Conservation (phyloP, 2,888 invertebrate species). For the Himalopsyche kuldschensis region DNA sequence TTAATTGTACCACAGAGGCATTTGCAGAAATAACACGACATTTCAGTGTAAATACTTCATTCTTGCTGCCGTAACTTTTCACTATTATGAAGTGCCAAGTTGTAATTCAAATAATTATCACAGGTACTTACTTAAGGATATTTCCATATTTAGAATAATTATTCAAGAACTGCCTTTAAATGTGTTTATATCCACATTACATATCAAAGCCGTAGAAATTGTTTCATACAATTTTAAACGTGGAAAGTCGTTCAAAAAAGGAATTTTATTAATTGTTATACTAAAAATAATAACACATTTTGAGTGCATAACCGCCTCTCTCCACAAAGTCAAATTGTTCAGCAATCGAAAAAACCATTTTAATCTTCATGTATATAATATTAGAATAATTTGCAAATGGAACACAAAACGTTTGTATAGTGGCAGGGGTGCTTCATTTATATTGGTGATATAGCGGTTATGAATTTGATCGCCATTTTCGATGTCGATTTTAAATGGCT, state of each 20-base stretch:
- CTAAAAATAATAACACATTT: too few relatives aligned
- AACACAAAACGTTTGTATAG: background rate
- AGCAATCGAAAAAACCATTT: too few relatives aligned
- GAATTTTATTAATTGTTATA: too few relatives aligned
- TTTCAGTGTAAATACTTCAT: background rate
- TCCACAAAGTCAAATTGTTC: too few relatives aligned
- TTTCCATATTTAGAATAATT: background rate
- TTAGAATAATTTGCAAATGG: too few relatives aligned
- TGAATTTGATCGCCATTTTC: too few relatives aligned
- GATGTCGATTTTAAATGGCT: too few relatives aligned
- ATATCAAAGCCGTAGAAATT: background rate
- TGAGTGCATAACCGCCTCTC: too few relatives aligned
- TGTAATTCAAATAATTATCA: background rate
- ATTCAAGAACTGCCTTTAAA: background rate
- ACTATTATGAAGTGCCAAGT: background rate
- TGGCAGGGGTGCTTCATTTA: too few relatives aligned
- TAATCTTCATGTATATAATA: too few relatives aligned
- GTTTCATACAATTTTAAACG: background rate
- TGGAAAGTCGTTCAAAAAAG: background rate
- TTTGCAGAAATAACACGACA: background rate
- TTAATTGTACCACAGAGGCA: background rate
- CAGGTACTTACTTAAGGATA: background rate
- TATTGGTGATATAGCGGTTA: too few relatives aligned
- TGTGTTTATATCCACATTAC: background rate
- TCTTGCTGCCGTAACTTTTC: background rate